A percentile compares a stretch with the other conserved stretches of the same genome.
Conservation (phyloP, 2,888 invertebrate genomes). For the Biston betularia region DNA sequence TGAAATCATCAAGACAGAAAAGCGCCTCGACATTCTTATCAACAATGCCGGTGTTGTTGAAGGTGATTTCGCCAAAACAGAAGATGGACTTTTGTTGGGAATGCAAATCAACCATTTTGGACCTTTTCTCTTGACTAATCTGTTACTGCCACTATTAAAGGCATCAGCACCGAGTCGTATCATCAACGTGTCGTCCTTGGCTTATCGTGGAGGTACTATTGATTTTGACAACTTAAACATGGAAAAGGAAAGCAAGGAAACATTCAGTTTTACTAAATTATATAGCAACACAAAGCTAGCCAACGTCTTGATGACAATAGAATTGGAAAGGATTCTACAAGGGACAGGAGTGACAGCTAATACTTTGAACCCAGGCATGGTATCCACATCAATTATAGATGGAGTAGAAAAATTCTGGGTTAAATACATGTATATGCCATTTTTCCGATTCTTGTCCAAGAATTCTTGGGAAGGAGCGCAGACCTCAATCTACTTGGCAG, state of each 20-base stretch:
- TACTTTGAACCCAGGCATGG: constrained; percentile 91
- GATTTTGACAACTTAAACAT: constrained; percentile 61
- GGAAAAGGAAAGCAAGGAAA: constrained; percentile 51
- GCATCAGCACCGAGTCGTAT: constrained; percentile 73
- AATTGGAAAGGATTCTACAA: constrained; percentile 89
- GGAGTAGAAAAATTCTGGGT: constrained; percentile 64
- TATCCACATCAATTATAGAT: constrained; percentile 80
- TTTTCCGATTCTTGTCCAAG: constrained; percentile 77
- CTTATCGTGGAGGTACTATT: constrained; percentile 58
- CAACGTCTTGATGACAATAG: constrained; percentile 87
- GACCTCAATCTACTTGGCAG: constrained; percentile 85
- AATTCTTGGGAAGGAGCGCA: constrained; percentile 71
- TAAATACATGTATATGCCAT: constrained; percentile 56
- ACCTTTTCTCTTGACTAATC: constrained; percentile 88
- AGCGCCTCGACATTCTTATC: constrained; percentile 85
- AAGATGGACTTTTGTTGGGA: constrained; percentile 86
- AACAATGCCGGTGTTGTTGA: constrained; percentile 87
- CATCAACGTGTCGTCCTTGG: constrained; percentile 71
- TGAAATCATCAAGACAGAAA: constrained; percentile 81
- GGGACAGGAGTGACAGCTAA: constrained; percentile 91
- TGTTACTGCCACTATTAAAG: constrained; percentile 81
- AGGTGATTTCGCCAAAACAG: constrained; percentile 73
- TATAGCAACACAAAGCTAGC: constrained; percentile 89
- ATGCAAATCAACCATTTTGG: constrained; percentile 88
- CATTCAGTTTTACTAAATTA: constrained; percentile 39